Base-by-base conservation (phyloP, 2,797 vertebrate species). In the Danio aesculapii region DNA sequence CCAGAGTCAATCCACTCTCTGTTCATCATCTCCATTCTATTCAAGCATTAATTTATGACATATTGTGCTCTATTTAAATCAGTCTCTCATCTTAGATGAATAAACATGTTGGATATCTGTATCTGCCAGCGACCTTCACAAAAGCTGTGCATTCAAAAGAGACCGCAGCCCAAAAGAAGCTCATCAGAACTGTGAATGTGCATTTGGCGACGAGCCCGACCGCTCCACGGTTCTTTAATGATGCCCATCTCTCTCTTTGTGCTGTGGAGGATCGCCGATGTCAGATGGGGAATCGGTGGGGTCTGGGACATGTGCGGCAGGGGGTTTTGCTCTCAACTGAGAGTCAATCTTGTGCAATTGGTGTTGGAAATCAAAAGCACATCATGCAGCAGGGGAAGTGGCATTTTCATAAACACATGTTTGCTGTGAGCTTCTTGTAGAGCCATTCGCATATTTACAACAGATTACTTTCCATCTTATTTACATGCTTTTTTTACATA, bases 31-130 rank as follows among this genome's bases (percentile, higher is more conserved):
- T 64, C 49, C 49, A 52, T 70, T 69, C 17, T 75, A 50, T 86
- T 80, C 63, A 75, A 66, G 71, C 39, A 1, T 84, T 86, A 64
- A 72, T 86, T 79, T 62, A 58, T 89, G 67, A 6, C 85, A 64
- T 81, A 88, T 88, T 89, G 86, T 87, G 79, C 86, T 78, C 66
- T 74, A 82, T 79, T 87, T 81, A 72, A 52, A 82, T 81, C 86
- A 79, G 81, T 81, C 75, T 86, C 90, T 86, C 72, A 49, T 77
- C 77, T 81, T 83, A 86, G 83, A 90, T 86, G 89, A 91, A 86
- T 90, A 90, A 83, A 79, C 92, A 90, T 86, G 87, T 90, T 89
- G 88, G 89, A 89, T 93, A 91, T 91, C 90, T 90, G 77, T 88
- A 90, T 92, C 88, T 92, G 88, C 89, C 88, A 87, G 89, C 84